Evolutionary conservation across 1,140 invertebrate genomes (phyloP).

Genomic region (Choristoneura fumiferana): DNA sequence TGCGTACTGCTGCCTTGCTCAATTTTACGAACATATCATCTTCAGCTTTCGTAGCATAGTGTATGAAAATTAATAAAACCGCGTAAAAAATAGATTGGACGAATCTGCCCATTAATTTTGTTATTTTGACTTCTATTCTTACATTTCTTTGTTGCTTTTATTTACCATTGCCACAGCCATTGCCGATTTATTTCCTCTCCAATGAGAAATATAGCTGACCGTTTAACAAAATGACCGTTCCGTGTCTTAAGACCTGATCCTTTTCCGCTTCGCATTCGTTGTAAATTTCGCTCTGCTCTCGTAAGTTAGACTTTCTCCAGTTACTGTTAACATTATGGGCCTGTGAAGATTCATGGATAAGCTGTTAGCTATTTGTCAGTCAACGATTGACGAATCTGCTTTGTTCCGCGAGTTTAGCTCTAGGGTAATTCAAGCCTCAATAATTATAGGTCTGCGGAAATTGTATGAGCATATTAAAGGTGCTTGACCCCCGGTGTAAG

Average conservation of each 20-base stretch:
- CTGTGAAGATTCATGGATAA: conserved; percentile 15
- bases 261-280: conserved; percentile 12
- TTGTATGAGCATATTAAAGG: conserved; percentile 1
- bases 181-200: conserved; percentile 21
- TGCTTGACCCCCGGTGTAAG: conserved; percentile 10
- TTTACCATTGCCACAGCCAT: too few species aligned
- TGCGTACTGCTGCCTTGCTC: too few species aligned
- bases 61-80: too few species aligned
- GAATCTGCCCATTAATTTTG: too few species aligned
- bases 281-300: conserved; percentile 28
- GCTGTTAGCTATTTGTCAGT: conserved; percentile 17
- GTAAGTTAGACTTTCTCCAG: conserved; percentile 25
- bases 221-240: conserved; percentile 23
- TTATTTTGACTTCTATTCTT: too few species aligned
- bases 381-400: conserved; percentile 16
- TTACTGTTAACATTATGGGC: conserved; percentile 30
- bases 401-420: conserved; percentile 14
- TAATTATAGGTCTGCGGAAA: conserved; percentile 11
- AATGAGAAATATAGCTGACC: conserved; percentile 22
- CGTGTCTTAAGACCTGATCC: conserved; percentile 21
- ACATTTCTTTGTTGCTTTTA: neutral
- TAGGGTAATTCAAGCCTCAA: conserved; percentile 3
- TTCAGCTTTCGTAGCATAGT: too few species aligned
- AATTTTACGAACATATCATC: too few species aligned
- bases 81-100: too few species aligned